Evolutionary conservation across 2,888 invertebrate species (phyloP).

Genomic region (Euplexia lucipara): DNA sequence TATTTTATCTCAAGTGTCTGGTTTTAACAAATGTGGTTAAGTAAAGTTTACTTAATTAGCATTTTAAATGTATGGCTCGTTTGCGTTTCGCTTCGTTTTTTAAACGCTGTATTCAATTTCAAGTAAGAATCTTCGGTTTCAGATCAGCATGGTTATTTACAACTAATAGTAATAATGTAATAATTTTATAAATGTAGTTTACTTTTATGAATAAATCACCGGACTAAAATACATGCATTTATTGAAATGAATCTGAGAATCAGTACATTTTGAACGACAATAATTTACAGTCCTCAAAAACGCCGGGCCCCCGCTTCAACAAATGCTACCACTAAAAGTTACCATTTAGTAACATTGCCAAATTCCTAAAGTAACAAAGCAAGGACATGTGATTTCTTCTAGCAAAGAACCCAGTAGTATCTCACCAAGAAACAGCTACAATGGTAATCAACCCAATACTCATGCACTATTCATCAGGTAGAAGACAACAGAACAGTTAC

Average conservation of each 20-base stretch:
- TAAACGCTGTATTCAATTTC: background rate
- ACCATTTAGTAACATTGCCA: background rate
- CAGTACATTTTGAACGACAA: too few relatives aligned
- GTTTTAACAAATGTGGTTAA: slow-evolving; percentile 33
- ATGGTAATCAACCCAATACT: slow-evolving; percentile 15
- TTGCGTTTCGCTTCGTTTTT: background rate
- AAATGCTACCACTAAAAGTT: too few relatives aligned
- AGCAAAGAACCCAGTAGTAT: background rate
- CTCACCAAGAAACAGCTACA: slow-evolving; percentile 6
- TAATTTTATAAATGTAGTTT: too few relatives aligned
- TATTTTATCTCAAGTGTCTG: slow-evolving; percentile 33
- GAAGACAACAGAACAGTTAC: slow-evolving; percentile 46
- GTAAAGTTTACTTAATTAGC: slow-evolving; percentile 34
- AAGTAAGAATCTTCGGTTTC: background rate
- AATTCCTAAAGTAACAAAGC: background rate
- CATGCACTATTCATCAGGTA: slow-evolving; percentile 52
- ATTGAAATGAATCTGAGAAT: too few relatives aligned
- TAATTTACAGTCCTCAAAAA: too few relatives aligned
- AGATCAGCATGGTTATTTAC: background rate
- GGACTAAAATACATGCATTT: too few relatives aligned
- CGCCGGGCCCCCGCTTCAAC: too few relatives aligned
- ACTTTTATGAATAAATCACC: too few relatives aligned
- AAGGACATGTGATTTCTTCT: background rate
- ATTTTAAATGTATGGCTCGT: slow-evolving; percentile 27
- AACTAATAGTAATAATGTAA: background rate